Conservation (phyloP, 2,888 invertebrate species). For the Tuta absoluta region DNA sequence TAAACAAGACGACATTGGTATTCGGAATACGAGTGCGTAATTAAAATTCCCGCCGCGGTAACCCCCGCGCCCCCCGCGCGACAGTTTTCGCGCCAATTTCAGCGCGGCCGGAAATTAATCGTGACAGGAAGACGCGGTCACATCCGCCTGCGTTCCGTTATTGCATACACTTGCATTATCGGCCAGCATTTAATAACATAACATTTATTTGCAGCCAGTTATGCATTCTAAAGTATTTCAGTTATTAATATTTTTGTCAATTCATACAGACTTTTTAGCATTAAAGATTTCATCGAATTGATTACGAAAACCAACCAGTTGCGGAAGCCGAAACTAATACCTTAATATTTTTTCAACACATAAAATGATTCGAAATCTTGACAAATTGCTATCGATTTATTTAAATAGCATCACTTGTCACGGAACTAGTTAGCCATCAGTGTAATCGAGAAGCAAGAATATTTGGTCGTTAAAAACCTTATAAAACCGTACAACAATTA, state of each 20-base stretch:
- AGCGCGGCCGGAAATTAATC: slow-evolving; percentile 81
- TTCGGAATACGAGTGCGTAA: slow-evolving; percentile 81
- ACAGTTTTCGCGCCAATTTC: slow-evolving; percentile 82
- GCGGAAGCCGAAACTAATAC: too few species aligned
- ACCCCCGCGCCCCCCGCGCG: slow-evolving; percentile 59
- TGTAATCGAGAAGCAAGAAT: slow-evolving; percentile 60
- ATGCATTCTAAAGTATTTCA: too few species aligned
- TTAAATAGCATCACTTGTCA: slow-evolving; percentile 65
- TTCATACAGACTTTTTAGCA: too few species aligned
- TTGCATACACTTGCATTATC: slow-evolving; percentile 61
- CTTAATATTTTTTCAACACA: too few species aligned
- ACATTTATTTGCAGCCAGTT: slow-evolving; percentile 10
- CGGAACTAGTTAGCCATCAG: slow-evolving; percentile 60
- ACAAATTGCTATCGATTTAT: slow-evolving; percentile 63
- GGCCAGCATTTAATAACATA: slow-evolving; percentile 42
- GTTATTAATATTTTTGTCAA: neutral
- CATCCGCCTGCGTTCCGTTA: slow-evolving; percentile 77
- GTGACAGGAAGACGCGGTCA: slow-evolving; percentile 81
- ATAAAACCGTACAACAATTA: slow-evolving; percentile 66
- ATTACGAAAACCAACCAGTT: too few species aligned
- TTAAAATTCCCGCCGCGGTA: slow-evolving; percentile 80
- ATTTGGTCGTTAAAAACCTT: slow-evolving; percentile 64
- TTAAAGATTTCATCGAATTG: too few species aligned
- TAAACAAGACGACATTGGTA: slow-evolving; percentile 82
- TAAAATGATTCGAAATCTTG: slow-evolving; percentile 38